Conservation (phyloP, 2,797 vertebrate species). For the Mycteria americana region DNA sequence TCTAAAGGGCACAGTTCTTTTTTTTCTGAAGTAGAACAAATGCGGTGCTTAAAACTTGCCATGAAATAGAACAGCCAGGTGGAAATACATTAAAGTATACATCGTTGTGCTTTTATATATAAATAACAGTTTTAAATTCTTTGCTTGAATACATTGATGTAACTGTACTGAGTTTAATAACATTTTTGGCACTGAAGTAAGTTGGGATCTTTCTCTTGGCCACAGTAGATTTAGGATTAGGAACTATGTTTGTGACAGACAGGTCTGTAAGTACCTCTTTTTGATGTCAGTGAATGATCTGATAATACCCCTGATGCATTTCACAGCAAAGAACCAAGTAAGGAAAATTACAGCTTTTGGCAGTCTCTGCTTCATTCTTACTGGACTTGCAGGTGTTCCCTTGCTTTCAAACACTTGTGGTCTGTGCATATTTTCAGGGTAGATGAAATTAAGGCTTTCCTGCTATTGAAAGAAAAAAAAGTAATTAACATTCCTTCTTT, state of each 20-base stretch:
- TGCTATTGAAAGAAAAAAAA: conserved; percentile 1
- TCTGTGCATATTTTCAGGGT: conserved; percentile 23
- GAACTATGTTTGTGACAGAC: not conserved
- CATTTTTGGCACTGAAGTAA: not conserved
- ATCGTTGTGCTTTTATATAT: not conserved
- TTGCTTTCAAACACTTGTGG: conserved; percentile 34
- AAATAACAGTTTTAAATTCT: not conserved
- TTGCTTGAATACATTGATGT: not conserved
- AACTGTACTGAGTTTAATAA: not conserved
- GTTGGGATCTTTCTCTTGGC: not conserved
- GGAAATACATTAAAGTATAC: not conserved
- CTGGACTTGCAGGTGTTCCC: conserved; percentile 52
- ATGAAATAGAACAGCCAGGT: not conserved
- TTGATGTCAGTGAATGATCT: not conserved
- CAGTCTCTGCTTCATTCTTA: not conserved
- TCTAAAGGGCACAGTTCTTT: not conserved
- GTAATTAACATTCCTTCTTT: conserved; percentile 38
- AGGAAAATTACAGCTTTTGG: conserved; percentile 18
- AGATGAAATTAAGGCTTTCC: conserved; percentile 36
- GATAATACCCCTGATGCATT: not conserved
- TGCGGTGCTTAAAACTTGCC: rapidly evolving
- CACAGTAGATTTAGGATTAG: not conserved
- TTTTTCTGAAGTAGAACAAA: not conserved
- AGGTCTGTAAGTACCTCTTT: not conserved
- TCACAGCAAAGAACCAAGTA: conserved; percentile 5